Evolutionary conservation across 2,797 vertebrate species (phyloP).

Genomic region (Australoheros facetus): DNA sequence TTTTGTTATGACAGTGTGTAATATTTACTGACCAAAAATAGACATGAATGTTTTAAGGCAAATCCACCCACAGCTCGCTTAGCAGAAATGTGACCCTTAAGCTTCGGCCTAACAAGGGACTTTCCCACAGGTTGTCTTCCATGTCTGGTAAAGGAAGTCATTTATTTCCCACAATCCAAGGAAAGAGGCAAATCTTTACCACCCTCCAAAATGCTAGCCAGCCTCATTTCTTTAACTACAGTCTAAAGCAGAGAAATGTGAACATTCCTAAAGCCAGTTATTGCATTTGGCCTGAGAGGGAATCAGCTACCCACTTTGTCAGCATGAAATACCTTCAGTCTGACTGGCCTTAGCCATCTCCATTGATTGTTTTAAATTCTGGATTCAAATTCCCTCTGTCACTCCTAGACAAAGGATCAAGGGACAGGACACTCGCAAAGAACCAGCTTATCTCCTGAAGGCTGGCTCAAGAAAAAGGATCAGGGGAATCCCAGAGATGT

Average conservation of each 20-base stretch:
- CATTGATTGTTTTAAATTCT: slow-evolving; percentile 64
- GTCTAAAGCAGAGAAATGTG: slow-evolving; percentile 56
- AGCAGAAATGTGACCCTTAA: slow-evolving; percentile 50
- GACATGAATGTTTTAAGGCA: slow-evolving; percentile 56
- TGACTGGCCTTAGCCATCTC: slow-evolving; percentile 58
- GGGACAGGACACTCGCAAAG: slow-evolving; percentile 58
- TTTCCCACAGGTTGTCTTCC: slow-evolving; percentile 64
- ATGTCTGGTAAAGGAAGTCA: slow-evolving; percentile 65
- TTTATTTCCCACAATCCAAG: slow-evolving; percentile 53
- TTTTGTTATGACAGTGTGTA: slow-evolving; percentile 17
- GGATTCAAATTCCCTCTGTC: slow-evolving; percentile 66
- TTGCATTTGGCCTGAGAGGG: slow-evolving; percentile 61
- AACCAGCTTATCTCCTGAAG: slow-evolving; percentile 68
- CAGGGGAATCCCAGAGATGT: slow-evolving; percentile 49
- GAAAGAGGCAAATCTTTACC: slow-evolving; percentile 61
- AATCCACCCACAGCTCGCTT: slow-evolving; percentile 52
- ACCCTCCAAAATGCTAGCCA: slow-evolving; percentile 18
- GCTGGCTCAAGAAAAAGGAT: slow-evolving; percentile 51
- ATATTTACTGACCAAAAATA: slow-evolving; percentile 65
- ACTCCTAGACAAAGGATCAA: slow-evolving; percentile 75
- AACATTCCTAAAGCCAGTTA: slow-evolving; percentile 74
- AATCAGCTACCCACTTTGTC: slow-evolving; percentile 75
- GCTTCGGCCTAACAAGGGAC: slow-evolving; percentile 56
- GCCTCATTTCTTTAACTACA: slow-evolving; percentile 48
- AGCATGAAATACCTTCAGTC: slow-evolving; percentile 52